Evolutionary conservation across 2,888 invertebrate genomes (phyloP).

Genomic region (Drosophila eohydei): DNA sequence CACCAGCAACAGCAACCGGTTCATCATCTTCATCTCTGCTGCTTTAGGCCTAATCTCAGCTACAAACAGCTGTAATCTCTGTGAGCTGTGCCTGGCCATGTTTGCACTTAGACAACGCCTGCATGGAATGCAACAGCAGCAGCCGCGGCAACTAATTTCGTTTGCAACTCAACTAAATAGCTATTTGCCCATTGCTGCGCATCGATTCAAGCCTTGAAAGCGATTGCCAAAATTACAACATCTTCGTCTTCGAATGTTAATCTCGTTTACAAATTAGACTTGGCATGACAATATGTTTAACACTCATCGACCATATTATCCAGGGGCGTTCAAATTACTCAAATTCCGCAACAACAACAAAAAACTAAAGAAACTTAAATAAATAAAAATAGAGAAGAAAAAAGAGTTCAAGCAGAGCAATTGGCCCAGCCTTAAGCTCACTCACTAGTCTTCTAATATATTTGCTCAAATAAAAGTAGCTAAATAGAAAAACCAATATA

Average conservation of each 20-base stretch:
- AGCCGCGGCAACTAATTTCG: slow-evolving; percentile 27
- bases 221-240: slow-evolving; percentile 66
- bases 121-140: slow-evolving; percentile 25
- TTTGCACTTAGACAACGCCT: slow-evolving; percentile 43
- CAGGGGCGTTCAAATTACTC: slow-evolving; percentile 40
- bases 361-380: slow-evolving; percentile 19
- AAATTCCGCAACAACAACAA: not conserved
- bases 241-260: slow-evolving; percentile 52
- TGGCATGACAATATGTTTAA: slow-evolving; percentile 77
- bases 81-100: slow-evolving; percentile 26
- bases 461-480: slow-evolving; percentile 59
- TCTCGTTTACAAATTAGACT: slow-evolving; percentile 67
- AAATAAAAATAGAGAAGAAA: slow-evolving; percentile 20
- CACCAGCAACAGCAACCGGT: slow-evolving; percentile 57
- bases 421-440: slow-evolving; percentile 26
- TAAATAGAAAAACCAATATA: slow-evolving; percentile 65
- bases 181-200: slow-evolving; percentile 49
- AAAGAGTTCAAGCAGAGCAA: slow-evolving; percentile 28
- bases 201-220: slow-evolving; percentile 70
- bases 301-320: slow-evolving; percentile 55
- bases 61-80: slow-evolving; percentile 45
- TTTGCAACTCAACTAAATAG: slow-evolving; percentile 36
- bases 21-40: slow-evolving; percentile 48
- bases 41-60: slow-evolving; percentile 57
- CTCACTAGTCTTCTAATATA: slow-evolving; percentile 39